Evolutionary conservation across 2,888 invertebrate genomes (phyloP).

Genomic region (Drosophila subsilvestris): DNA sequence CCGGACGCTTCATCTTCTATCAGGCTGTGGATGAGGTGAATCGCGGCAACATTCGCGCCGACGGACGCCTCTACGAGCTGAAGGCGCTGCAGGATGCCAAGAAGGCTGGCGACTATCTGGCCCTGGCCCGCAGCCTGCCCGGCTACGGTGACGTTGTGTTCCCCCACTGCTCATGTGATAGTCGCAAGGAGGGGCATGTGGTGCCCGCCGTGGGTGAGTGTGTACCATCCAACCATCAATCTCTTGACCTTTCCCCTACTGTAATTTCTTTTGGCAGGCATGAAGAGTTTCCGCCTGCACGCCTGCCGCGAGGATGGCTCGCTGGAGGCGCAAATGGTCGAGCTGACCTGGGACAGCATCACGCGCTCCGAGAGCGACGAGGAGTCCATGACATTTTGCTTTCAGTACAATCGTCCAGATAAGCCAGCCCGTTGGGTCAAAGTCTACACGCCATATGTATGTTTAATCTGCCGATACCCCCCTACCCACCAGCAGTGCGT

Average conservation of each 20-base stretch:
- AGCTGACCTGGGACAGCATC: conserved; percentile 93
- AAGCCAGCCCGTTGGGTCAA: conserved; percentile 93
- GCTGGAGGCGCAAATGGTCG: conserved; percentile 90
- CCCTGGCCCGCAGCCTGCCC: conserved; percentile 92
- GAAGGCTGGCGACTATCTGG: conserved; percentile 93
- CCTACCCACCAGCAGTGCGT: not conserved
- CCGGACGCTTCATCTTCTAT: conserved; percentile 94
- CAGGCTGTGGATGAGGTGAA: conserved; percentile 98
- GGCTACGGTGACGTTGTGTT: conserved; percentile 98
- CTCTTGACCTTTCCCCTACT: not conserved
- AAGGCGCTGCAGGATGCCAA: conserved; percentile 97
- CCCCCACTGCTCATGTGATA: conserved; percentile 97
- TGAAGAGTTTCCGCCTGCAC: conserved; percentile 89
- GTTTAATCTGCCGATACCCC: conserved; percentile 81
- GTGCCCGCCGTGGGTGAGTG: conserved; percentile 89
- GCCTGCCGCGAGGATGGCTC: conserved; percentile 93
- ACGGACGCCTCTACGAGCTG: conserved; percentile 96
- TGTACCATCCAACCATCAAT: not conserved
- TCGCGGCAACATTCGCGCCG: conserved; percentile 94
- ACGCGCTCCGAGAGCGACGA: conserved; percentile 95
- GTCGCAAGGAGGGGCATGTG: conserved; percentile 94
- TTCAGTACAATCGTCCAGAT: conserved; percentile 92
- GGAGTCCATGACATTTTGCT: conserved; percentile 95
- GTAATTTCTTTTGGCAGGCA: conserved; percentile 83
- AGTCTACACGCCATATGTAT: conserved; percentile 95